Evolutionary conservation across 2,888 invertebrate genomes (phyloP).

Genomic region (Timema podura): DNA sequence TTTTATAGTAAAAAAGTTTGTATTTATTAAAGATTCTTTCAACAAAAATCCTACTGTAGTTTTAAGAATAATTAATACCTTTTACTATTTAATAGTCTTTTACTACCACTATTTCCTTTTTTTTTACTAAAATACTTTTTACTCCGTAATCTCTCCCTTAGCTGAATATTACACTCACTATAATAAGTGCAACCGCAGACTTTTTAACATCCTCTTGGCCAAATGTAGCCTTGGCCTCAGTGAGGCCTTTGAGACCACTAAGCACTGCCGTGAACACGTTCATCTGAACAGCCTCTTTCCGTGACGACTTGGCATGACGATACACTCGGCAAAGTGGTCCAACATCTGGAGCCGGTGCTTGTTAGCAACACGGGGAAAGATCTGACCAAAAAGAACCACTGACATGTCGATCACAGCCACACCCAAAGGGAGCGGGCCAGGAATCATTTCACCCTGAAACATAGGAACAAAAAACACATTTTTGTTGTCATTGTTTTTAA

Average conservation of each 20-base stretch:
- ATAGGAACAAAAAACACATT: slow-evolving; percentile 4
- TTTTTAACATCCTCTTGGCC: slow-evolving; percentile 89
- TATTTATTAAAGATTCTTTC: no score
- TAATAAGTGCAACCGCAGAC: slow-evolving; percentile 73
- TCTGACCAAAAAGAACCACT: slow-evolving; percentile 85
- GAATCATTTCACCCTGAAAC: slow-evolving; percentile 55
- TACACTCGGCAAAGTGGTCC: slow-evolving; percentile 94
- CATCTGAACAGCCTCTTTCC: slow-evolving; percentile 93
- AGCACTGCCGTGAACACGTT: slow-evolving; percentile 94
- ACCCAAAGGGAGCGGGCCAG: slow-evolving; percentile 84
- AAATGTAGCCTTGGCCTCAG: slow-evolving; percentile 78
- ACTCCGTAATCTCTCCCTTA: no score
- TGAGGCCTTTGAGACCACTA: slow-evolving; percentile 81
- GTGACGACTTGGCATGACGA: slow-evolving; percentile 87
- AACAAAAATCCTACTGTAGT: no score
- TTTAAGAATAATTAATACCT: no score
- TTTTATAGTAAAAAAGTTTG: no score
- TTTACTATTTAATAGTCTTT: no score
- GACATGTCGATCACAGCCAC: slow-evolving; percentile 96
- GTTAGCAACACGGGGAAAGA: slow-evolving; percentile 90
- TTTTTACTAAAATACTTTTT: no score
- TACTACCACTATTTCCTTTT: no score
- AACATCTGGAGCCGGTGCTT: slow-evolving; percentile 97
- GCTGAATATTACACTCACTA: slow-evolving; percentile 49
- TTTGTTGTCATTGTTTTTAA: no score